phyloP scores from a whole-genome alignment of 2,888 invertebrate genomes.

The Aphodius sticticus region DNA sequence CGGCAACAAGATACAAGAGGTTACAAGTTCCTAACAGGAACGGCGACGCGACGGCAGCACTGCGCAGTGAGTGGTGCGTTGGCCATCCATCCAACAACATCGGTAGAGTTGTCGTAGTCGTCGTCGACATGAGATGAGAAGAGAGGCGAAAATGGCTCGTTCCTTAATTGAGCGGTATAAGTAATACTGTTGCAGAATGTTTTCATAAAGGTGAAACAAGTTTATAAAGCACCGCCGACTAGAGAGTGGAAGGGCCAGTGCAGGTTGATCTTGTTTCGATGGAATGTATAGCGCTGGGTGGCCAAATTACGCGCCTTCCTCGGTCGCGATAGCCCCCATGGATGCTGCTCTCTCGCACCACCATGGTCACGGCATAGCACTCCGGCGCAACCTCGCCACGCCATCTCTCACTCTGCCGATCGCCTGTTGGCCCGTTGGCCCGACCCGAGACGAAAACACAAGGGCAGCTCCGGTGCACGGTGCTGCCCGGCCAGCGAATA shows the following conservation, averaged over 20 bases:
- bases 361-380: neutral
- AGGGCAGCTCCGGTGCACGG: constrained; percentile 12
- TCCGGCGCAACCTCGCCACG: neutral
- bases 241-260: constrained; percentile 13
- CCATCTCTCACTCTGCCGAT: neutral
- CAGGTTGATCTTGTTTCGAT: constrained; percentile 34
- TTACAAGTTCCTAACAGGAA: neutral
- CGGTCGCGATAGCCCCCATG: neutral
- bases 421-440: neutral
- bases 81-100: neutral
- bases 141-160: constrained; percentile 4
- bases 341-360: neutral
- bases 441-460: constrained; percentile 18
- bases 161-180: constrained; percentile 27
- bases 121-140: neutral
- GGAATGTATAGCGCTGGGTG: constrained; percentile 32
- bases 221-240: constrained; percentile 25
- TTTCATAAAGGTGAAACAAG: constrained; percentile 26
- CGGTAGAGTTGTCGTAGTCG: neutral
- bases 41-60: neutral
- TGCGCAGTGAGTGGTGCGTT: neutral
- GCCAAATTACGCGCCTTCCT: constrained; percentile 31
- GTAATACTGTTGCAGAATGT: constrained; percentile 26
- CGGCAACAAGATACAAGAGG: neutral
- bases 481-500: constrained; percentile 10